These are phyloP conservation scores for Melolontha melolontha DNA, from an alignment of 2,888 invertebrate genomes.

Conservation along the genomic window DNA sequence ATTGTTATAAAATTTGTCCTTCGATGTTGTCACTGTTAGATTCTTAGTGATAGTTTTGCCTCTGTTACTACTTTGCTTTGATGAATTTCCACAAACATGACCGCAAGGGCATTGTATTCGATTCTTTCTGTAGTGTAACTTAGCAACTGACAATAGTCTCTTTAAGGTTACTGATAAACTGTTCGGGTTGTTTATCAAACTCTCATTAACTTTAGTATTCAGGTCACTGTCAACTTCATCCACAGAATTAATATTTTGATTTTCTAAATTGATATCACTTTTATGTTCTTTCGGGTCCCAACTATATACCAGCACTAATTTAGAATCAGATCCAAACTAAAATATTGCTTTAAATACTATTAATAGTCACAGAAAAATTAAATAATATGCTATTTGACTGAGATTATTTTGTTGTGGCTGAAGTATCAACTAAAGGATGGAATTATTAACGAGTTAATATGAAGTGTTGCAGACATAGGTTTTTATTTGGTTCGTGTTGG, in stretches of 20 bases:
- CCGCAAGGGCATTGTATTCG: slow-evolving; percentile 70
- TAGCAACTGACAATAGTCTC: slow-evolving; percentile 70
- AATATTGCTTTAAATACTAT: slow-evolving; percentile 49
- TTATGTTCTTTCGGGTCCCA: slow-evolving; percentile 68
- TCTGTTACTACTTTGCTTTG: slow-evolving; percentile 40
- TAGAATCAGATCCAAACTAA: slow-evolving; percentile 80
- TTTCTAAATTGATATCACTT: not conserved
- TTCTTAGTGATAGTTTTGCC: slow-evolving; percentile 34
- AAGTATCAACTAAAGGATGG: too few species aligned
- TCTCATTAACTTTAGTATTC: slow-evolving; percentile 56
- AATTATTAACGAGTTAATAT: too few species aligned
- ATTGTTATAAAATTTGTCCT: slow-evolving; percentile 40
- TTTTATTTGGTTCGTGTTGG: too few species aligned
- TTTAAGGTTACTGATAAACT: slow-evolving; percentile 64
- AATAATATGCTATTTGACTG: too few species aligned
- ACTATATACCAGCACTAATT: slow-evolving; percentile 82
- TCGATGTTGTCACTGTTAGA: slow-evolving; percentile 12
- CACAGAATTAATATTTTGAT: slow-evolving; percentile 12
- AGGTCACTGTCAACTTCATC: slow-evolving; percentile 4
- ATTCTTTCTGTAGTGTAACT: slow-evolving; percentile 63
- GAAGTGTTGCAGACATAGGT: too few species aligned
- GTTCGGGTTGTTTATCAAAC: slow-evolving; percentile 45
- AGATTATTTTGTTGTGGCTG: too few species aligned
- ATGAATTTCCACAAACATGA: slow-evolving; percentile 66
- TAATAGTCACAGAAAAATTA: slow-evolving; percentile 8